phyloP scores from a whole-genome alignment of 1,140 invertebrate genomes.

The Trichonephila inaurata region DNA sequence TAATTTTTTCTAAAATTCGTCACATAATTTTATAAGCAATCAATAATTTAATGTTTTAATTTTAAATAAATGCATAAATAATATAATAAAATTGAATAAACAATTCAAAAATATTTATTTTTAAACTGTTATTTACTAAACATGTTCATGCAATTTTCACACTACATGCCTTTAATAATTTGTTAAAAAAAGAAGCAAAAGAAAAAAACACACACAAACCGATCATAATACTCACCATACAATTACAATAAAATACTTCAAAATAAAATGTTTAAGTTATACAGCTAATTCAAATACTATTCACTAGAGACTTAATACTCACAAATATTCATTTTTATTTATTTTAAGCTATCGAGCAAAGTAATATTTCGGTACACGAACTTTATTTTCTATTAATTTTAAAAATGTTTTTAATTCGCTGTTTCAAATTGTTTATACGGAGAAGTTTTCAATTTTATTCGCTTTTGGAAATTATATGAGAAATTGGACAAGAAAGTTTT shows the following conservation, averaged over 20 bases:
- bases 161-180: slow-evolving; percentile 34
- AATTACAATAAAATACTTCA: not conserved
- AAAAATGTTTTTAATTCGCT: no score
- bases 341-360: no score
- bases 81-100: not conserved
- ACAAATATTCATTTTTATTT: no score
- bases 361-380: no score
- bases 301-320: not conserved
- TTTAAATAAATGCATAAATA: not conserved
- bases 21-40: no score
- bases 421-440: no score
- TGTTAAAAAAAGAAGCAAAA: slow-evolving; percentile 50
- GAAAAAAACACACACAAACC: not conserved
- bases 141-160: slow-evolving; percentile 49
- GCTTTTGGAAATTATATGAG: no score
- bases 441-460: no score
- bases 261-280: not conserved
- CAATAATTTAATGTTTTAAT: no score
- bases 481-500: no score
- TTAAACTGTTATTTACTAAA: not conserved
- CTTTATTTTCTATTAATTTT: no score
- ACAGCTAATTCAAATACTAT: not conserved
- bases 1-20: no score
- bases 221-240: not conserved
- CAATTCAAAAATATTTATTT: not conserved